Percentiles rank a stretch among this genome's conserved stretches.
Evolutionary conservation across 2,888 invertebrate species (phyloP).

Genomic region (Dinocampus coccinellae): DNA sequence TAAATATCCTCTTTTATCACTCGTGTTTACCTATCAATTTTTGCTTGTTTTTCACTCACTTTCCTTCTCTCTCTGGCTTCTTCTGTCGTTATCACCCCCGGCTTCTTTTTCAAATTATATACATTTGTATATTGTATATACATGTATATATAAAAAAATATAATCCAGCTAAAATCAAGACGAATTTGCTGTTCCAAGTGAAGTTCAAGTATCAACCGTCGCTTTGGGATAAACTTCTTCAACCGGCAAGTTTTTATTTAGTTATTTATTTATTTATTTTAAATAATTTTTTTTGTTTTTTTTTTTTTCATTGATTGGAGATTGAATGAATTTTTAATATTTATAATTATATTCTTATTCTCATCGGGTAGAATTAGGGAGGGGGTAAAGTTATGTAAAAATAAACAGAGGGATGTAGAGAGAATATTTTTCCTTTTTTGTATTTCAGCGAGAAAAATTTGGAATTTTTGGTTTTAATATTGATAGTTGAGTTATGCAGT

Average conservation of each 20-base stretch:
- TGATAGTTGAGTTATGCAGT: too few relatives aligned
- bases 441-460: too few relatives aligned
- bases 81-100: too few relatives aligned
- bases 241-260: constrained; percentile 49
- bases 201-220: constrained; percentile 27
- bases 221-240: constrained; percentile 44
- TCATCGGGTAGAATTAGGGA: neutral
- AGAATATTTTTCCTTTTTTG: too few relatives aligned
- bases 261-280: neutral
- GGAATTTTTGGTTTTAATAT: too few relatives aligned
- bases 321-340: neutral
- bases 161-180: neutral
- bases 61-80: too few relatives aligned
- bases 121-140: too few relatives aligned
- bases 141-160: too few relatives aligned
- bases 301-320: neutral
- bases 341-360: neutral
- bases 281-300: neutral
- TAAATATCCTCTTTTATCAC: constrained; percentile 5
- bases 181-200: constrained; percentile 32
- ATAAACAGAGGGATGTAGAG: too few relatives aligned
- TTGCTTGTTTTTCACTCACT: too few relatives aligned
- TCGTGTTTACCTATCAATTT: neutral
- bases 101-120: too few relatives aligned
- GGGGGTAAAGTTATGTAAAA: too few relatives aligned